Percentiles rank a stretch among this genome's conserved stretches.
phyloP scores from a whole-genome alignment of 30 jellyfish, hydroid and myxozoan species.

The Mastigias papua region DNA sequence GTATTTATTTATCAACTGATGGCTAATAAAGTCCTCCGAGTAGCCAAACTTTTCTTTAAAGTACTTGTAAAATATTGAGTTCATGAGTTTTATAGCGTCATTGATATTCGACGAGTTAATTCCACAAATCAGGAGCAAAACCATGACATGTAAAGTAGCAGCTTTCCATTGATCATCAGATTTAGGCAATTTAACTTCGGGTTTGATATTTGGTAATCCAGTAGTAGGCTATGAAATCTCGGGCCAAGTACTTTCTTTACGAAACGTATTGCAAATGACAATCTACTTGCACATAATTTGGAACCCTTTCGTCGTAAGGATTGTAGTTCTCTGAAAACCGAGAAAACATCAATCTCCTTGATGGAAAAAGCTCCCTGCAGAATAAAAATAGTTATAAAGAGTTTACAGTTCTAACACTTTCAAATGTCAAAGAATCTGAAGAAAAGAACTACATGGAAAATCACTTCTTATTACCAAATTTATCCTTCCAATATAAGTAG shows the following conservation, averaged over 20 bases:
- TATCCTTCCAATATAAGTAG: background rate
- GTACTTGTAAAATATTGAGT: too few species aligned
- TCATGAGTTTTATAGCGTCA: too few species aligned
- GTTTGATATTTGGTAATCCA: background rate
- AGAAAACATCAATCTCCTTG: background rate
- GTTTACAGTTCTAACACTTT: background rate
- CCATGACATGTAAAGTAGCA: too few species aligned
- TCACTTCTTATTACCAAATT: background rate
- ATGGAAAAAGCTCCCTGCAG: background rate
- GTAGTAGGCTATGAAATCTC: background rate
- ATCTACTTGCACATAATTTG: background rate
- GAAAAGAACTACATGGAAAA: background rate
- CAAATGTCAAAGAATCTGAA: background rate
- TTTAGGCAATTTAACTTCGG: too few species aligned
- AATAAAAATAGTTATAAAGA: background rate
- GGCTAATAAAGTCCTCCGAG: too few species aligned
- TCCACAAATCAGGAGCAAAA: too few species aligned
- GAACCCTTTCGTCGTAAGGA: background rate
- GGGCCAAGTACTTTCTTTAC: background rate
- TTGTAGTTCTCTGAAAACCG: background rate
- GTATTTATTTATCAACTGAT: too few species aligned
- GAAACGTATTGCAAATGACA: background rate
- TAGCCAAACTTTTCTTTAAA: too few species aligned
- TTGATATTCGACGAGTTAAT: too few species aligned
- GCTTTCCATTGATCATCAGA: too few species aligned